Evolutionary conservation across 2,113 vertebrate species (phyloP).

Genomic region (Strigops habroptila): DNA sequence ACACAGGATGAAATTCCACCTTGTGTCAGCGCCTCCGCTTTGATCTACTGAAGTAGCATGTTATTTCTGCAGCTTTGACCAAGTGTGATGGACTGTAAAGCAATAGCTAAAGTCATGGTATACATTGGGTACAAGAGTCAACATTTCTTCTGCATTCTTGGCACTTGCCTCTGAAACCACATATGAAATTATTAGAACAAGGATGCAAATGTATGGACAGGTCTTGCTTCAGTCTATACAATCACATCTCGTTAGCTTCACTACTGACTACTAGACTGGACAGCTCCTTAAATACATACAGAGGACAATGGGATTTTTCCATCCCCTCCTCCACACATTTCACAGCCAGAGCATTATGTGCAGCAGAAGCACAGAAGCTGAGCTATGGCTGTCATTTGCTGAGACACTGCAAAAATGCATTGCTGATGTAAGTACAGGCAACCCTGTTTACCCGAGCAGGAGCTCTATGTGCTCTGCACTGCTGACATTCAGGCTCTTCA

Average conservation of each 20-base stretch:
- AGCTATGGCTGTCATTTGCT: conserved; percentile 41
- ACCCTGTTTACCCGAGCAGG: not conserved
- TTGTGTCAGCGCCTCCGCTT: conserved; percentile 37
- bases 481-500: not conserved
- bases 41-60: not conserved
- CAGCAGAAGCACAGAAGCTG: not conserved
- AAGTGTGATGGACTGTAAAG: conserved; percentile 34
- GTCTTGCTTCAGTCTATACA: conserved; percentile 5
- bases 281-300: conserved; percentile 24
- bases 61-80: conserved; percentile 22
- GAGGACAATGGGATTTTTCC: conserved; percentile 18
- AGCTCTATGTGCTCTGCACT: not conserved
- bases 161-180: not conserved
- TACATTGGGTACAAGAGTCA: not conserved
- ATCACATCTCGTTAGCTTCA: conserved; percentile 17
- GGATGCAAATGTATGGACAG: not conserved
- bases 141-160: conserved; percentile 33
- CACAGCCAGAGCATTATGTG: not conserved
- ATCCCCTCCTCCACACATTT: not conserved
- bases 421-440: conserved; percentile 24
- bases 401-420: conserved; percentile 39
- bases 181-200: not conserved
- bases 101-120: conserved; percentile 23
- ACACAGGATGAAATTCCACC: conserved; percentile 39
- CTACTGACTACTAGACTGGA: not conserved